These are phyloP conservation scores for Anabacerthia variegaticeps DNA, from an alignment of 2,797 vertebrate genomes.

Conservation along the genomic window DNA sequence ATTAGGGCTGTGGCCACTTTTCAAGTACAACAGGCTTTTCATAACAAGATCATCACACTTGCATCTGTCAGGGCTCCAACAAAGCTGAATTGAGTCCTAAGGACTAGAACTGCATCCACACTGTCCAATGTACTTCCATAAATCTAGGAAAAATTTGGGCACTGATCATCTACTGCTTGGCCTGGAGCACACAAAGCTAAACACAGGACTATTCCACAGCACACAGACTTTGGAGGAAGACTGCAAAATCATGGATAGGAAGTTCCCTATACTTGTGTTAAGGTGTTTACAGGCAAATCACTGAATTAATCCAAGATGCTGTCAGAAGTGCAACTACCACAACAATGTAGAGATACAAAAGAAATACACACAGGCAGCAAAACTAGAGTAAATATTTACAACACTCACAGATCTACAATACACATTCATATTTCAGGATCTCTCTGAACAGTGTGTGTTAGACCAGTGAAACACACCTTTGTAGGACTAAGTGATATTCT, in stretches of 20 bases:
- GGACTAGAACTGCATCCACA: background rate
- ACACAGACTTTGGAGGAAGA: background rate
- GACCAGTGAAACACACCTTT: background rate
- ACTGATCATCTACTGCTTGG: background rate
- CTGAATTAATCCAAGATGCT: background rate
- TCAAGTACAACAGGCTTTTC: conserved; percentile 37
- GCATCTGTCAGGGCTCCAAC: conserved; percentile 8
- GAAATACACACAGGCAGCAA: background rate
- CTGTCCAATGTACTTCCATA: background rate
- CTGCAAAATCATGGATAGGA: background rate
- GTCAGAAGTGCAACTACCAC: background rate
- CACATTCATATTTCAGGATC: background rate
- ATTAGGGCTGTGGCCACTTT: conserved; percentile 15
- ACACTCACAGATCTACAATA: background rate
- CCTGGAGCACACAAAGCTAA: background rate
- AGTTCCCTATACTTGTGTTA: background rate
- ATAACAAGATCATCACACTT: conserved; percentile 22
- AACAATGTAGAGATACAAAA: background rate
- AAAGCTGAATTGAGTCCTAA: background rate
- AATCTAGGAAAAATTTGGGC: background rate
- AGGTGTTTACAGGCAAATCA: background rate
- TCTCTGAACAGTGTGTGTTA: background rate
- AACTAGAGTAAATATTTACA: background rate
- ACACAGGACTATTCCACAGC: background rate
- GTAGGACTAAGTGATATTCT: background rate